Conservation (phyloP, 1,140 invertebrate species). For the Leptonema lineaticorne region DNA sequence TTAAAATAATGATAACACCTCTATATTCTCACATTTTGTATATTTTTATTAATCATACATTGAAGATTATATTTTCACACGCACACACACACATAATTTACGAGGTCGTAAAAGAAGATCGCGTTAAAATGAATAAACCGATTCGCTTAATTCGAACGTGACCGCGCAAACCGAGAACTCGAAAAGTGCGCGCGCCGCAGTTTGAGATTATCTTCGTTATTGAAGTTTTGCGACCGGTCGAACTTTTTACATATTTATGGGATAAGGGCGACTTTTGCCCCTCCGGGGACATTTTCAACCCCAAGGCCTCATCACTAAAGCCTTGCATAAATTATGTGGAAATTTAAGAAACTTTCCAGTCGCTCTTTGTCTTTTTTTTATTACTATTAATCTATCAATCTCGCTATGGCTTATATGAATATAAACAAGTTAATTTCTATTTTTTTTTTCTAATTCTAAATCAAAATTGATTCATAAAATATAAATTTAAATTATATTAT, state of each 20-base stretch:
- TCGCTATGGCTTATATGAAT: no score
- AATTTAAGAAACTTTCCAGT: neutral
- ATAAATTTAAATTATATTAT: no score
- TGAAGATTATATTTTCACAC: neutral
- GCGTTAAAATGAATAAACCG: neutral
- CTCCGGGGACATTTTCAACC: neutral
- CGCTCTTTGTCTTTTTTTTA: neutral
- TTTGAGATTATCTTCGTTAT: constrained; percentile 11
- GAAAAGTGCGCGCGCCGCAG: no score
- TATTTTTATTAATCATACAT: no score
- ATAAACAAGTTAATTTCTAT: no score
- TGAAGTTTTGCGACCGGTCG: constrained; percentile 1
- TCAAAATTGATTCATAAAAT: no score
- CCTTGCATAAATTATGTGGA: constrained; percentile 12
- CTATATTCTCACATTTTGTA: no score
- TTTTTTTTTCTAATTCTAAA: no score
- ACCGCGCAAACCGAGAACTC: neutral
- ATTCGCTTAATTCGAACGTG: neutral
- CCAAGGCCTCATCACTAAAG: constrained; percentile 9
- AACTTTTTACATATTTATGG: constrained; percentile 18
- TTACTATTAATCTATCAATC: no score
- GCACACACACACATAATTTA: neutral
- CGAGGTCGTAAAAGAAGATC: no score
- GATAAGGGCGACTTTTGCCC: neutral
- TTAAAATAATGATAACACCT: no score